phyloP scores from a whole-genome alignment of 1,140 invertebrate genomes.

The Diorhabda carinulata region DNA sequence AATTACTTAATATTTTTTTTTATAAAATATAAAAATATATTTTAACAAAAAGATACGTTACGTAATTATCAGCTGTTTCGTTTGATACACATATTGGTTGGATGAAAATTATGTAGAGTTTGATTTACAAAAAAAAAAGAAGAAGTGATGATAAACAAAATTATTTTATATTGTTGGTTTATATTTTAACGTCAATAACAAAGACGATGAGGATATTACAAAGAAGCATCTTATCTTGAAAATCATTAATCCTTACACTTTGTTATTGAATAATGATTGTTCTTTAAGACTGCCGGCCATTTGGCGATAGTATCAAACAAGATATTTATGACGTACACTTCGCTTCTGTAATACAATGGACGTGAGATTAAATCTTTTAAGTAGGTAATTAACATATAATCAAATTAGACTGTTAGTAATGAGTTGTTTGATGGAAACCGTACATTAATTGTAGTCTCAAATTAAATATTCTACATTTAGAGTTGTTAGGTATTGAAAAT shows the following conservation, averaged over 20 bases:
- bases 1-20: too few species aligned
- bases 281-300: neutral
- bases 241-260: neutral
- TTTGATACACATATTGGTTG: too few species aligned
- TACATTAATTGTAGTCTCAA: too few species aligned
- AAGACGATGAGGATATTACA: neutral
- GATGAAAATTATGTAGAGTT: neutral
- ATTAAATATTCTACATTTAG: too few species aligned
- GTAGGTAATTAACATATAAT: neutral
- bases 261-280: neutral
- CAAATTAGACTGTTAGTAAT: neutral
- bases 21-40: neutral
- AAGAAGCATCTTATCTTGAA: neutral
- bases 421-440: neutral
- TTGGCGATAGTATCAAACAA: neutral
- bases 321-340: neutral
- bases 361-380: neutral
- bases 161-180: neutral
- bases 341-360: neutral
- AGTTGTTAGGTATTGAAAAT: too few species aligned
- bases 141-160: neutral
- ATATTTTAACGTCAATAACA: neutral
- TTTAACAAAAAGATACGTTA: neutral
- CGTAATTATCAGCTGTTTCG: neutral
- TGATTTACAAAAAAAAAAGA: neutral